Base-by-base conservation (phyloP, 2,113 vertebrate genomes). In the Alethe diademata region DNA sequence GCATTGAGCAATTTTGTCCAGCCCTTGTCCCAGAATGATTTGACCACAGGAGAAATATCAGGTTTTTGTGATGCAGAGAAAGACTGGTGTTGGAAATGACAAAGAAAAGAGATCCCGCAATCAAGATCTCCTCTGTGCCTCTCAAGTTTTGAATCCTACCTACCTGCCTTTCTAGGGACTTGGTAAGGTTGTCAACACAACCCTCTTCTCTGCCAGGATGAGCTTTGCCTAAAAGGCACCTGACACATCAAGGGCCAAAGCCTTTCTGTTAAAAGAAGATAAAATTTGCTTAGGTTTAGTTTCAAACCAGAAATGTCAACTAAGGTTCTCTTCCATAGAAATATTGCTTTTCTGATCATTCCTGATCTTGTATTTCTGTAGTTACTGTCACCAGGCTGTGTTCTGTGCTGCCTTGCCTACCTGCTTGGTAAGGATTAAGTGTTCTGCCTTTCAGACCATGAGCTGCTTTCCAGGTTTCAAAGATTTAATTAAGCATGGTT, bases 1-100 rank as follows among this genome's bases (percentile, higher is more conserved):
- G 3, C 31, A 20, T 15, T 47, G 33, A 40, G 16, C 0, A 0
- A 14, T 67, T 74, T 74, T 79, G 4, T 65, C 18, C 31, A 67
- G 12, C 8, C 8, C 4, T 48, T 51, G 6, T 56, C 15, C 45
- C 25, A 60, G 19, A 84, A 56, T 60, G 7, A 29, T n/a, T 11
- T 62, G 43, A 66, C 9, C 13, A 9, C 33, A 17, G 31, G 15
- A 79, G 11, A 84, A 84, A 48, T 24, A 42, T 5, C 29, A n/a
- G 5, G 6, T 15, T 2, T 78, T 14, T 40, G 40, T 24, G 9
- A 38, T 19, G 23, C 10, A 48, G 65, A 48, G n/a, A 42, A 78
- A 38, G 36, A 26, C 5, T 45, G 7, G 3, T 7, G 2, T 4
- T 36, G 6, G 35, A 92, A 53, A 66, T 31, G 11, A 3, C 23